Percentiles rank a stretch among this genome's conserved stretches.
phyloP scores from a whole-genome alignment of 2,113 vertebrate species.

The Monarcha castaneiventris region DNA sequence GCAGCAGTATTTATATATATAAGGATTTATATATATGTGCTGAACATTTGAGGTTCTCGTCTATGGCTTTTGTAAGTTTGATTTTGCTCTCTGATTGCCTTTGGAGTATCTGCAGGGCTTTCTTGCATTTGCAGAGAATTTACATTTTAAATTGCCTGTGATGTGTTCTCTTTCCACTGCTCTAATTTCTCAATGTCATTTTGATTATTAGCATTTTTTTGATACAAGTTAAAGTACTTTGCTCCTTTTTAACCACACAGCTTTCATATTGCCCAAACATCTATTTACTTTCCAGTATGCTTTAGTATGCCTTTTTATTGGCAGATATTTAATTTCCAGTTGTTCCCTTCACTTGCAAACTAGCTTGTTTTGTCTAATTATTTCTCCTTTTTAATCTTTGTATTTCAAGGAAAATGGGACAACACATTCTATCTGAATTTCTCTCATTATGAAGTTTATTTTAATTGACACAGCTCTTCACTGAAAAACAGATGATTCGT shows the following conservation, averaged over 20 bases:
- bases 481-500: not conserved
- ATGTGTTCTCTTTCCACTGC: not conserved
- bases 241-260: not conserved
- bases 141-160: conserved; percentile 24
- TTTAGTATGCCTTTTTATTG: not conserved
- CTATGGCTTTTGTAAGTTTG: not conserved
- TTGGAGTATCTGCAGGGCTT: conserved; percentile 7
- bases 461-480: not conserved
- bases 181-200: conserved; percentile 25
- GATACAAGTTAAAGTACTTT: not conserved
- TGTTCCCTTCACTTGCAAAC: not conserved
- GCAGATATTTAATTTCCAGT: not conserved
- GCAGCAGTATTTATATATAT: not conserved
- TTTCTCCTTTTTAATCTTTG: not conserved
- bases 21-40: not conserved
- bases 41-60: not conserved
- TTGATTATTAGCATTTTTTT: not conserved
- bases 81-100: not conserved
- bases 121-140: conserved; percentile 33
- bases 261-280: not conserved
- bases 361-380: not conserved
- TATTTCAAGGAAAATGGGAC: not conserved
- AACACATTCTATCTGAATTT: not conserved
- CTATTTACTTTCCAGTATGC: not conserved
- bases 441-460: not conserved